Evolutionary conservation across 2,113 vertebrate species (phyloP).

Genomic region (Corydoras maculifer): DNA sequence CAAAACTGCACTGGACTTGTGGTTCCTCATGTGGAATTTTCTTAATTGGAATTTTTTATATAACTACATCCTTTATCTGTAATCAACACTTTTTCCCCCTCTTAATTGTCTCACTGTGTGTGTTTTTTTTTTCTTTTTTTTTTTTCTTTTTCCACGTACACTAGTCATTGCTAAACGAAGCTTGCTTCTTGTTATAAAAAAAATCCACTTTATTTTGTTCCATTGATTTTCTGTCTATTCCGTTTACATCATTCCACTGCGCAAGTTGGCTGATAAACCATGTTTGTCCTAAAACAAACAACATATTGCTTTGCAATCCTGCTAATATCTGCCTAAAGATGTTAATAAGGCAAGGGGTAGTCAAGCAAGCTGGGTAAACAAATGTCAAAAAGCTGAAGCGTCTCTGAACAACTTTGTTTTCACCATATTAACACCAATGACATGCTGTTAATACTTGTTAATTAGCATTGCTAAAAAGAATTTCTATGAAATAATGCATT

Average conservation of each 20-base stretch:
- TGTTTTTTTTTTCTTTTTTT: conserved; percentile 14
- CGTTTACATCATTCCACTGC: conserved; percentile 33
- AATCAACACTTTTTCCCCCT: conserved; percentile 24
- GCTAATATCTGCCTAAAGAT: conserved; percentile 7
- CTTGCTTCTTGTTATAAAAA: conserved; percentile 10
- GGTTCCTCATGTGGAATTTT: neutral
- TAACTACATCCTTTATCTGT: conserved; percentile 17
- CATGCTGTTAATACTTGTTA: neutral
- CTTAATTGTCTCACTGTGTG: conserved; percentile 31
- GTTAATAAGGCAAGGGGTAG: conserved; percentile 9
- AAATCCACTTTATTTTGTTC: conserved; percentile 39
- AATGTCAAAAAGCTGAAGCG: neutral
- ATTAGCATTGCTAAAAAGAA: neutral
- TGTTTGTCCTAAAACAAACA: conserved; percentile 26
- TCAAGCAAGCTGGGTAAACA: neutral
- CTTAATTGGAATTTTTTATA: conserved; percentile 7
- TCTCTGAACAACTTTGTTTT: neutral
- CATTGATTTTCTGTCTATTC: conserved; percentile 40
- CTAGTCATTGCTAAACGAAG: conserved; percentile 26
- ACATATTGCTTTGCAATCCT: conserved; percentile 10
- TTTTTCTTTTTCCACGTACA: neutral
- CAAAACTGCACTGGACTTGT: no score
- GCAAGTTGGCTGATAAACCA: conserved; percentile 21
- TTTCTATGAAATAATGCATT: neutral
- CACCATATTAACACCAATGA: neutral